Evolutionary conservation across 2,113 vertebrate species (phyloP), one percentile per base, ranked within the genome.

Genomic region (Fregata magnificens): DNA sequence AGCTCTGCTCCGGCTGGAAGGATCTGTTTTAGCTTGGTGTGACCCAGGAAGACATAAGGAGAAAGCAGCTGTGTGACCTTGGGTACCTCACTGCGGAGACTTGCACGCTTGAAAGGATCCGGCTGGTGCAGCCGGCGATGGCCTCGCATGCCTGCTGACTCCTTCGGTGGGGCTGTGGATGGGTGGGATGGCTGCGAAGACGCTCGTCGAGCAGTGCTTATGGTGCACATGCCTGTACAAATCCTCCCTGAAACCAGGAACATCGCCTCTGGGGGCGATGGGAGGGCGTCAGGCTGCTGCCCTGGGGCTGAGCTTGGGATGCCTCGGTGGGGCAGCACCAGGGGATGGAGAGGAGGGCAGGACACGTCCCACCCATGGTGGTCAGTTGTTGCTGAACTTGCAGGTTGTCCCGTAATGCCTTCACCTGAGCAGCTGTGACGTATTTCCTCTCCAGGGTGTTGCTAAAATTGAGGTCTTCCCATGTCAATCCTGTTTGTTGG

Each of bases 221-320:
- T 20, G 6, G 24, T 1, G 1, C 38, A 6, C 1, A 2, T 44
- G 24, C 19, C 20, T 26, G 44, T 28, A 32, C 29, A 34, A 49
- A 55, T 63, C 47, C 52, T 74, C 29, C 31, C 73, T 59, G 79
- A 38, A 36, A 19, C 14, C 4, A 4, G 11, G n/a, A 21, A 1
- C 19, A 4, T 45, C 0, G 0, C 50, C 47, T 49, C 20, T 47
- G 20, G 36, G 24, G 14, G 7, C 0, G 0, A 13, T 31, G 66
- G 40, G 71, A 52, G 22, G 47, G 31, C 2, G 6, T 63, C 8
- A 22, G 77, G 31, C 26, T 86, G 58, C 44, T 74, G 71, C 16
- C 16, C 11, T 73, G 86, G 44, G 62, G 11, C 86, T 79, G 86
- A 59, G 71, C 71, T 66, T 2, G 4, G 15, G 4, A 0, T 55